phyloP scores from a whole-genome alignment of 1,140 invertebrate species.

The Globodera rostochiensis region DNA sequence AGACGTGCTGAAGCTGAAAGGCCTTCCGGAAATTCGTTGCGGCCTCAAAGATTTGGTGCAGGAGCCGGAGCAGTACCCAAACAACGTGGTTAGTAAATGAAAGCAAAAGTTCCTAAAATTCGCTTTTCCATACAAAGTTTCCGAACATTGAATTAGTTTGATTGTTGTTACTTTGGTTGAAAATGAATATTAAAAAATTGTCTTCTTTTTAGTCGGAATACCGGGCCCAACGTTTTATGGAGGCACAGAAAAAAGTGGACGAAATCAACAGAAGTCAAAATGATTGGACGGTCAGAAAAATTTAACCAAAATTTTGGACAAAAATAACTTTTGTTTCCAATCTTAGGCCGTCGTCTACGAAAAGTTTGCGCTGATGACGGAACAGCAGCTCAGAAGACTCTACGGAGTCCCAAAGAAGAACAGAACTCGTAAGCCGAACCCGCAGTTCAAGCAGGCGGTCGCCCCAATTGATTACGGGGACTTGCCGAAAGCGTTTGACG shows the following conservation, averaged over 20 bases:
- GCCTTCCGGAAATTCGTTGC: too few relatives aligned
- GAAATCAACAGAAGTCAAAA: neutral
- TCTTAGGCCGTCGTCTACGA: neutral
- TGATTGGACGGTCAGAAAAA: neutral
- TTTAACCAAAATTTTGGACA: neutral
- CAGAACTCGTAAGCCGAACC: neutral
- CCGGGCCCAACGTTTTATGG: neutral
- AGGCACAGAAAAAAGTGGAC: neutral
- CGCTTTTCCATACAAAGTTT: too few relatives aligned
- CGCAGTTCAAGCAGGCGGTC: neutral
- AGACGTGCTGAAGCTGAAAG: conserved; percentile 1
- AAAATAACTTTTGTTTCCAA: neutral
- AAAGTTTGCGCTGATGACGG: neutral
- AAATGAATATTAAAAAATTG: too few relatives aligned
- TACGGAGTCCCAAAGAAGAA: neutral
- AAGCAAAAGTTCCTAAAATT: too few relatives aligned
- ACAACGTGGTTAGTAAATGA: too few relatives aligned
- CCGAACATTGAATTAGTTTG: too few relatives aligned
- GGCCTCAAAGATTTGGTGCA: too few relatives aligned
- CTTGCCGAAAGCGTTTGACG: conserved; percentile 72
- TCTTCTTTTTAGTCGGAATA: too few relatives aligned
- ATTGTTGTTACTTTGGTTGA: too few relatives aligned
- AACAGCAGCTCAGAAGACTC: neutral
- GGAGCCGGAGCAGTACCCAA: too few relatives aligned
- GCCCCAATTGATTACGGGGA: too few relatives aligned